Evolutionary conservation across 2,888 invertebrate species (phyloP).

Genomic region (Oeneis ivallda): DNA sequence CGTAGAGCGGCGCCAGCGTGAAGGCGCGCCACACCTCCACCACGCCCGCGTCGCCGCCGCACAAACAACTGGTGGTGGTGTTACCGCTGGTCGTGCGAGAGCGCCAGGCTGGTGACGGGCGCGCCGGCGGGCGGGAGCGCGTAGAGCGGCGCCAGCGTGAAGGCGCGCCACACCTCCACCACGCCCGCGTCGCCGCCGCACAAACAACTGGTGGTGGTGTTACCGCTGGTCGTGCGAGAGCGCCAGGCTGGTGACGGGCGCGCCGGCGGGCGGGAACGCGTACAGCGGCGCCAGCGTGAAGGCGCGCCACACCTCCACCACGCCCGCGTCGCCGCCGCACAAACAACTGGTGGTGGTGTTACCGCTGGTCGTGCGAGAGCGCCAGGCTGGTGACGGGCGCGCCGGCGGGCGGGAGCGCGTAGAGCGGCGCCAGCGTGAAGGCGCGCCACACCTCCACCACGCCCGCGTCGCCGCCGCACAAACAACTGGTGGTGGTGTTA

Average conservation of each 20-base stretch:
- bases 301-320: slow-evolving; percentile 99
- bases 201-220: too few species aligned
- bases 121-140: slow-evolving; percentile 99
- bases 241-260: slow-evolving; percentile 95
- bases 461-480: slow-evolving; percentile 97
- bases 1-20: slow-evolving; percentile 97
- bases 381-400: slow-evolving; percentile 96
- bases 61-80: too few species aligned
- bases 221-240: slow-evolving; percentile 99
- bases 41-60: slow-evolving; percentile 96
- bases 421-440: slow-evolving; percentile 97
- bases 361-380: slow-evolving; percentile 99
- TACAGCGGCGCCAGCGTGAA: slow-evolving; percentile 98
- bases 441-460: slow-evolving; percentile 99
- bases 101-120: slow-evolving; percentile 95
- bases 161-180: slow-evolving; percentile 99
- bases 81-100: slow-evolving; percentile 99
- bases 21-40: slow-evolving; percentile 99
- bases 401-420: slow-evolving; percentile 98
- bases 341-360: too few species aligned
- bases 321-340: slow-evolving; percentile 96
- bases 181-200: slow-evolving; percentile 97
- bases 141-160: slow-evolving; percentile 97
- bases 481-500: too few species aligned
- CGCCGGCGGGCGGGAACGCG: slow-evolving; percentile 98